Conservation (phyloP, 2,113 vertebrate genomes). For the Spea multiplicata region DNA sequence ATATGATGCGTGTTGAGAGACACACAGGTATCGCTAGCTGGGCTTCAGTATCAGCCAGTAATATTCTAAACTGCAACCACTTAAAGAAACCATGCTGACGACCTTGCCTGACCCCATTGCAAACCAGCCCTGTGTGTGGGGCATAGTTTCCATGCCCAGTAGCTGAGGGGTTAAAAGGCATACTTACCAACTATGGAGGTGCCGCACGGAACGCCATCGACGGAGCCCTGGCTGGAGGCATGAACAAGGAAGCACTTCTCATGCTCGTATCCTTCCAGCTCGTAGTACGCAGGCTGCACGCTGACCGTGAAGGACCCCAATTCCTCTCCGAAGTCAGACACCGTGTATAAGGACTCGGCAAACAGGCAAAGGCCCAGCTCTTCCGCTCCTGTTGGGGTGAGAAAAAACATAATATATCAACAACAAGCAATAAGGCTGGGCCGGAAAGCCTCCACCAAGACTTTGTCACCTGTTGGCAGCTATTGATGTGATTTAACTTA, state of each 20-base stretch:
- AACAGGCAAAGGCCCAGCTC: slow-evolving; percentile 73
- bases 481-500: too few relatives aligned
- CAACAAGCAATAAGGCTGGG: background rate
- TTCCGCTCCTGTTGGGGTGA: slow-evolving; percentile 54
- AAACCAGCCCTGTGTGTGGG: too few relatives aligned
- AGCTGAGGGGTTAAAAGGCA: background rate
- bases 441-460: too few relatives aligned
- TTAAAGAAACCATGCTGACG: too few relatives aligned
- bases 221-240: slow-evolving; percentile 62
- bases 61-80: too few relatives aligned
- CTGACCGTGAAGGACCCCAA: slow-evolving; percentile 69
- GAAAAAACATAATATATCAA: background rate
- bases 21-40: too few relatives aligned
- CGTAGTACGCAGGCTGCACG: slow-evolving; percentile 60
- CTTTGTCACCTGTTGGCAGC: too few relatives aligned
- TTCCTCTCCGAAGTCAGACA: slow-evolving; percentile 61
- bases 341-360: slow-evolving; percentile 69
- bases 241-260: slow-evolving; percentile 69
- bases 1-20: too few relatives aligned
- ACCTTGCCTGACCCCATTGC: too few relatives aligned
- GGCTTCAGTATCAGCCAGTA: too few relatives aligned
- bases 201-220: slow-evolving; percentile 65
- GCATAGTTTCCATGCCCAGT: too few relatives aligned
- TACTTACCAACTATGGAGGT: slow-evolving; percentile 73
- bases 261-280: slow-evolving; percentile 42